Conservation (phyloP, 1,140 invertebrate species). For the Calephelis virginiensis region DNA sequence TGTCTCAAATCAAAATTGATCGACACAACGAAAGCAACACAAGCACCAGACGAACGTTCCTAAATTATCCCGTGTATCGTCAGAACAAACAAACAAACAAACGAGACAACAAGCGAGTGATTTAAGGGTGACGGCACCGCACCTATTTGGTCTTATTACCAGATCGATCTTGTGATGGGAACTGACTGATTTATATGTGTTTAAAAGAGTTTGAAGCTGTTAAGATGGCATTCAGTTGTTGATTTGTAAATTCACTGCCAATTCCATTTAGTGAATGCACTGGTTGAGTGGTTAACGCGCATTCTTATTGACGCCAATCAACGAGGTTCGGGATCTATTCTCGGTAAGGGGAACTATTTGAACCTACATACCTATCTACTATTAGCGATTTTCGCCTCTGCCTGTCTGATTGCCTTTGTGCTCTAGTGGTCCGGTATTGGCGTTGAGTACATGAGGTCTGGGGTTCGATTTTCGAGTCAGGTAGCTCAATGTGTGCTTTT, state of each 20-base stretch:
- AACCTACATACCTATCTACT: too few relatives aligned
- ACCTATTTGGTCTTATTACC: constrained; percentile 36
- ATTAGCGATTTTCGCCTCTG: too few relatives aligned
- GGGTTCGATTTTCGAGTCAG: too few relatives aligned
- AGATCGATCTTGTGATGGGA: constrained; percentile 54
- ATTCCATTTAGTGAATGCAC: too few relatives aligned
- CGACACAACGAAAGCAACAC: constrained; percentile 29
- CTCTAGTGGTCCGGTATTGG: too few relatives aligned
- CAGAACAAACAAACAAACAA: constrained; percentile 42
- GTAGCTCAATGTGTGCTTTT: too few relatives aligned
- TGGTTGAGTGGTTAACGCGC: too few relatives aligned
- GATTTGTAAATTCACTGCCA: background rate
- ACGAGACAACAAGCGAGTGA: constrained; percentile 38
- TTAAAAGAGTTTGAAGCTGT: constrained; percentile 27
- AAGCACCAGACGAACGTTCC: constrained; percentile 38
- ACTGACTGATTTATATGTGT: constrained; percentile 48
- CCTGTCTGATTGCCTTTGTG: too few relatives aligned
- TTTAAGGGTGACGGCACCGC: constrained; percentile 45
- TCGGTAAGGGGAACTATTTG: too few relatives aligned
- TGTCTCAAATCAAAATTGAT: constrained; percentile 25
- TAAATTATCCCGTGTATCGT: constrained; percentile 39
- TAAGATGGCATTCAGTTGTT: constrained; percentile 24
- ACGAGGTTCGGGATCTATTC: too few relatives aligned
- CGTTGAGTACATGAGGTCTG: too few relatives aligned
- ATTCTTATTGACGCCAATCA: too few relatives aligned